A percentile compares a stretch with the other conserved stretches of the same genome.
phyloP scores from a whole-genome alignment of 2,113 vertebrate genomes.

The Microcebus griseorufus region DNA sequence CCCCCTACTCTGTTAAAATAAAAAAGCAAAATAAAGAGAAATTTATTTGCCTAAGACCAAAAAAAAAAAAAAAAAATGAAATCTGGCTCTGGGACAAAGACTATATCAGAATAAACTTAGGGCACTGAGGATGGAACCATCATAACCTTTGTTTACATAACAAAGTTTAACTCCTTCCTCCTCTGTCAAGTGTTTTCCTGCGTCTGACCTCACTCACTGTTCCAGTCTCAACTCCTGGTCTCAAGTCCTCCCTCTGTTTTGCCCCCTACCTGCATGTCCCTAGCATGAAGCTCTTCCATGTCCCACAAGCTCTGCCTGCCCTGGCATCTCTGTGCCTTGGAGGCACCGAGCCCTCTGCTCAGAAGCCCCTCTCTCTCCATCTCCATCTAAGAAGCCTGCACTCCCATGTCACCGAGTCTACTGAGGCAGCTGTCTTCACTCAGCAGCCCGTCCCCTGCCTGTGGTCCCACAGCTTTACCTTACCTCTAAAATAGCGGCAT shows the following conservation, averaged over 20 bases:
- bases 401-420: fast-evolving
- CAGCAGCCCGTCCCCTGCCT: too few species aligned
- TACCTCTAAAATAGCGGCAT: fast-evolving
- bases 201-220: neutral
- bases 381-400: fast-evolving
- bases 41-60: too few species aligned
- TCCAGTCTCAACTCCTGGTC: neutral
- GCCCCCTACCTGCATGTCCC: too few species aligned
- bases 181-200: neutral
- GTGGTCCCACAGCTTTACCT: neutral
- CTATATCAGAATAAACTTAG: fast-evolving
- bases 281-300: neutral
- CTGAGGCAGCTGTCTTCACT: too few species aligned
- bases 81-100: neutral
- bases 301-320: neutral
- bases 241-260: neutral
- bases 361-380: neutral
- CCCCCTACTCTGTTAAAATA: too few species aligned
- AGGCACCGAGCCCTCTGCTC: neutral
- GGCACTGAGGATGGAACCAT: neutral
- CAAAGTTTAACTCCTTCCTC: neutral
- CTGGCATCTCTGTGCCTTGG: neutral
- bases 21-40: too few species aligned
- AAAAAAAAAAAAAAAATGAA: too few species aligned
- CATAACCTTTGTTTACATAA: neutral